A percentile compares a stretch with the other conserved stretches of the same genome.
Conservation (phyloP, 2,797 vertebrate genomes). For the Falco biarmicus region DNA sequence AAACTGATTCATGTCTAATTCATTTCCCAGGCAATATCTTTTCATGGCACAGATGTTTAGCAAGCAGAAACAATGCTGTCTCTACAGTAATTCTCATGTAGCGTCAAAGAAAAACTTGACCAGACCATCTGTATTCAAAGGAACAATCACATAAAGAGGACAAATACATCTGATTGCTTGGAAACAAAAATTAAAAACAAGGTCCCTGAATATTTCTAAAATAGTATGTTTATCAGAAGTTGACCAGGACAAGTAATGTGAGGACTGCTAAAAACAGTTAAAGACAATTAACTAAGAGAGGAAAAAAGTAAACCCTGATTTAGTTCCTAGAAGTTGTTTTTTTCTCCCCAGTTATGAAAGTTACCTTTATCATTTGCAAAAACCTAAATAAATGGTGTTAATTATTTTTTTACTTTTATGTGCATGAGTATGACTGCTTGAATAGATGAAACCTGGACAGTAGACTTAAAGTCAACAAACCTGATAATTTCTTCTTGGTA, state of each 20-base stretch:
- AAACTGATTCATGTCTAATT: slow-evolving; percentile 26
- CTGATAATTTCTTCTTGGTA: neutral
- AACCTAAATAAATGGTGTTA: neutral
- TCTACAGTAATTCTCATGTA: neutral
- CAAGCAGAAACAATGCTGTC: neutral
- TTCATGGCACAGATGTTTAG: slow-evolving; percentile 21
- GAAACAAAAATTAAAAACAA: neutral
- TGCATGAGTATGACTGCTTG: neutral
- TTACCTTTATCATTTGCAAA: neutral
- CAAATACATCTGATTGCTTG: neutral
- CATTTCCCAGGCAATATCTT: slow-evolving; percentile 41
- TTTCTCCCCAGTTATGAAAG: neutral
- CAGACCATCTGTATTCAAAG: neutral
- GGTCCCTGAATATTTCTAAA: neutral
- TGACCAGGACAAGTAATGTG: neutral
- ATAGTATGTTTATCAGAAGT: neutral
- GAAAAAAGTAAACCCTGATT: neutral
- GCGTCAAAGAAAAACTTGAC: neutral
- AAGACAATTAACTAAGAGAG: neutral
- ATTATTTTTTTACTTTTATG: neutral
- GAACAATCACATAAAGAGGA: neutral
- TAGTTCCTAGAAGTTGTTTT: neutral
- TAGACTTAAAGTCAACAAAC: neutral
- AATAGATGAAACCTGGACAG: neutral
- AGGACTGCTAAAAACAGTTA: neutral